Percentiles rank a stretch among this genome's conserved stretches.
phyloP scores from a whole-genome alignment of 2,888 invertebrate genomes.

The Caenorhabditis plicata region DNA sequence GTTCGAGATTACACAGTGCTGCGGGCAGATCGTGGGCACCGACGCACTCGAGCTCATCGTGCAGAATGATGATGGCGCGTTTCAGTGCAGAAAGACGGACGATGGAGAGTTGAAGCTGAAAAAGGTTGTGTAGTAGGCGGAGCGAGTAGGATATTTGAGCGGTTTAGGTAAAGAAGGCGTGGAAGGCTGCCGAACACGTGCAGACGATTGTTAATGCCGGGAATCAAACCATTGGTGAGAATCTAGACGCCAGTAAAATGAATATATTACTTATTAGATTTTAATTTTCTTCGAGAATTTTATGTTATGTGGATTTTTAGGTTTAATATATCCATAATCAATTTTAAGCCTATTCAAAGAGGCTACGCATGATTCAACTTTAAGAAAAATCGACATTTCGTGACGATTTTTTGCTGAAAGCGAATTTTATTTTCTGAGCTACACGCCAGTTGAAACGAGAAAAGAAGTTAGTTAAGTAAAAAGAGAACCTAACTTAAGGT shows the following conservation, averaged over 20 bases:
- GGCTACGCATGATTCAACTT: too few relatives aligned
- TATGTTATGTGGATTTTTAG: background rate
- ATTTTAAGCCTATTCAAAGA: too few relatives aligned
- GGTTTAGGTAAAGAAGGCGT: slow-evolving; percentile 16
- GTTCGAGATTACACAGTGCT: slow-evolving; percentile 54
- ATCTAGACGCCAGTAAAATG: background rate
- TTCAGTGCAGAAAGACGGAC: slow-evolving; percentile 27
- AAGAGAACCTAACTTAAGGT: too few relatives aligned
- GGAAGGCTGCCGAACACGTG: slow-evolving; percentile 15
- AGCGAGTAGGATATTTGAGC: background rate
- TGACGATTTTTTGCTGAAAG: too few relatives aligned
- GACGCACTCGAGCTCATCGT: slow-evolving; percentile 51
- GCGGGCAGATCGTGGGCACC: slow-evolving; percentile 49
- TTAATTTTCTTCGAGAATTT: too few relatives aligned
- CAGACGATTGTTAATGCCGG: slow-evolving; percentile 28
- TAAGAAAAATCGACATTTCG: too few relatives aligned
- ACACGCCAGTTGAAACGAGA: too few relatives aligned
- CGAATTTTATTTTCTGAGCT: too few relatives aligned
- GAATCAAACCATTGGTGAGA: slow-evolving; percentile 23
- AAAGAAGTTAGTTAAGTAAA: too few relatives aligned
- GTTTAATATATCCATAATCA: too few relatives aligned
- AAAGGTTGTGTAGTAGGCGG: slow-evolving; percentile 20
- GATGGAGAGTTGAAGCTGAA: slow-evolving; percentile 38
- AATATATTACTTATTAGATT: background rate
- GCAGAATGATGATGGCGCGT: slow-evolving; percentile 46